phyloP scores from a whole-genome alignment of 2,888 invertebrate species.

The Pristionchus fissidentatus region DNA sequence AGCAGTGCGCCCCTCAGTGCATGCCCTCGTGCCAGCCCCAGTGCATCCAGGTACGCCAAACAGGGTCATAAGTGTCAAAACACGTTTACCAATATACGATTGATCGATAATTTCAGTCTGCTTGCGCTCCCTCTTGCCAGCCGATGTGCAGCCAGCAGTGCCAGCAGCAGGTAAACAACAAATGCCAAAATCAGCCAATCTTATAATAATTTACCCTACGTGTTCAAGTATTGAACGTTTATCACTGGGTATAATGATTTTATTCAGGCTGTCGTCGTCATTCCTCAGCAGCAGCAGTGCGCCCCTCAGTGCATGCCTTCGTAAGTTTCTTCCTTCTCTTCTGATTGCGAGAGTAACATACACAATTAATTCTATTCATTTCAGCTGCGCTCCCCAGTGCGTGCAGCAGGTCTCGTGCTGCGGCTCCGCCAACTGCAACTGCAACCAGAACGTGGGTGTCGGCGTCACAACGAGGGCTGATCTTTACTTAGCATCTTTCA shows the following conservation, averaged over 20 bases:
- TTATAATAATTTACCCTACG: too few species aligned
- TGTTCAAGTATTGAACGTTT: too few species aligned
- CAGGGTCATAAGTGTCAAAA: not conserved
- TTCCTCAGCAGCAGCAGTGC: conserved; percentile 62
- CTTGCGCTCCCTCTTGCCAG: conserved; percentile 64
- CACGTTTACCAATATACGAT: not conserved
- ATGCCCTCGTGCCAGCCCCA: conserved; percentile 50
- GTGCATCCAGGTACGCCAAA: conserved; percentile 55
- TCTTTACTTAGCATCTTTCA: not conserved
- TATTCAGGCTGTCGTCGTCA: not conserved
- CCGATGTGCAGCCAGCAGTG: conserved; percentile 59
- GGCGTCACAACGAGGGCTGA: not conserved
- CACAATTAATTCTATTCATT: not conserved
- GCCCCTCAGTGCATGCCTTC: conserved; percentile 54
- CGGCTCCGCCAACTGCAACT: conserved; percentile 46
- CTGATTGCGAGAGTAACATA: too few species aligned
- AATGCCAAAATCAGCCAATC: not conserved
- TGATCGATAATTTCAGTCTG: conserved; percentile 48
- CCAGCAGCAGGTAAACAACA: conserved; percentile 33
- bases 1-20: conserved; percentile 59
- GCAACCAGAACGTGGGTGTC: conserved; percentile 43
- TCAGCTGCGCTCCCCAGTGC: conserved; percentile 62
- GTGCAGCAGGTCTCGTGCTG: conserved; percentile 52
- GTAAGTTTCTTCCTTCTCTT: too few species aligned
- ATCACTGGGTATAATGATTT: too few species aligned